Conservation (phyloP, 2,113 vertebrate genomes). For the Melozone crissalis region DNA sequence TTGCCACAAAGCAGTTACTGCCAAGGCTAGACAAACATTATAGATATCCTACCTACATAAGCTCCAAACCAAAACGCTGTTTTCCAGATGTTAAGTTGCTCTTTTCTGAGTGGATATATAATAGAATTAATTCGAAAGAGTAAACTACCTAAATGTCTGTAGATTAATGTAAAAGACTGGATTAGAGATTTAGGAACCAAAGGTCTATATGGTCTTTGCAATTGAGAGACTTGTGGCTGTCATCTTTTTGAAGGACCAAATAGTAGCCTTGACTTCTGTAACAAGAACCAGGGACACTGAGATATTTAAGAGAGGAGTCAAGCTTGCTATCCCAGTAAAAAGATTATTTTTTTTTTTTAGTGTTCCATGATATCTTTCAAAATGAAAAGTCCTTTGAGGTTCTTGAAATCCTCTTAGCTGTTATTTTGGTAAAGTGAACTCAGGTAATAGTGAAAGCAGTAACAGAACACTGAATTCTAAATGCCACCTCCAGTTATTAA, state of each 20-base stretch:
- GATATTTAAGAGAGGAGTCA: neutral
- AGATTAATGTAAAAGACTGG: neutral
- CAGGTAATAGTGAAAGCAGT: neutral
- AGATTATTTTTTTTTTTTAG: neutral
- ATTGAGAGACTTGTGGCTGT: neutral
- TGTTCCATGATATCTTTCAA: neutral
- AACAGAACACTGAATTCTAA: neutral
- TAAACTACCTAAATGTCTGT: neutral
- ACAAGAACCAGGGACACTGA: neutral
- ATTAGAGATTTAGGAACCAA: neutral
- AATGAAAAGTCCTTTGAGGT: neutral
- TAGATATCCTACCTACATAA: neutral
- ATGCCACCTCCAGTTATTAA: neutral
- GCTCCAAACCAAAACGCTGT: neutral
- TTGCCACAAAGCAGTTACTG: neutral
- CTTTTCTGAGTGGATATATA: neutral
- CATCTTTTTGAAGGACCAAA: neutral
- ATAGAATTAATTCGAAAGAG: neutral
- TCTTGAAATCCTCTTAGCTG: neutral
- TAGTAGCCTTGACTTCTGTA: neutral
- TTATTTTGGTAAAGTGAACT: neutral
- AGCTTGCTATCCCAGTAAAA: neutral
- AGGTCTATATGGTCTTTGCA: neutral
- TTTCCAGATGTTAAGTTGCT: neutral
- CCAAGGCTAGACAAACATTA: neutral